Evolutionary conservation across 2,797 vertebrate genomes (phyloP).

Genomic region (Characodon lateralis): DNA sequence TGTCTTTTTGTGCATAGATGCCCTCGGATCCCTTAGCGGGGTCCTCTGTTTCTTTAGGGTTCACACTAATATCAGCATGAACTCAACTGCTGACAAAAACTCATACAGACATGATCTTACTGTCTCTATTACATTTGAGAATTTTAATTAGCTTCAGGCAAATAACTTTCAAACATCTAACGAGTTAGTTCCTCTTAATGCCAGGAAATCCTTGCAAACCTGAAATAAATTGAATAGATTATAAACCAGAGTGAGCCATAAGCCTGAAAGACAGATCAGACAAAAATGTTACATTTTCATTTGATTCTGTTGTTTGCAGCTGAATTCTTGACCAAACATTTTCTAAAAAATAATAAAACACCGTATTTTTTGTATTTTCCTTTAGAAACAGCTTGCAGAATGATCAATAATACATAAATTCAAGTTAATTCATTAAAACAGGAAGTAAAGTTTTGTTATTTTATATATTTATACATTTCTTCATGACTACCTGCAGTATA

Average conservation of each 20-base stretch:
- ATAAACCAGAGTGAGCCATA: background rate
- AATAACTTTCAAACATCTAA: background rate
- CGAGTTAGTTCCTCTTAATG: background rate
- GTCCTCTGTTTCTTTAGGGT: slow-evolving; percentile 9
- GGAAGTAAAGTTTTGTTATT: slow-evolving; percentile 19
- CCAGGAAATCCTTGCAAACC: background rate
- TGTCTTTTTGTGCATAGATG: slow-evolving; percentile 18
- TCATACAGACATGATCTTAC: background rate
- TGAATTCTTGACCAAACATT: slow-evolving; percentile 11
- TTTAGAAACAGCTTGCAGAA: slow-evolving; percentile 23
- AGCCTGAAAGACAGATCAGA: background rate
- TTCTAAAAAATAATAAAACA: background rate
- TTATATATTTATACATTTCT: slow-evolving; percentile 38
- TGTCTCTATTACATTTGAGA: slow-evolving; percentile 4
- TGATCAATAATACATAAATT: slow-evolving; percentile 17
- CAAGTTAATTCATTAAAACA: slow-evolving; percentile 30
- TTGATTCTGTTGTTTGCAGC: background rate
- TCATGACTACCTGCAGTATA: slow-evolving; percentile 39
- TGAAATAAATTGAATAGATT: background rate
- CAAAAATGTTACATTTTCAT: background rate
- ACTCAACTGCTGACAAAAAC: background rate
- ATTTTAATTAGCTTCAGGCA: background rate
- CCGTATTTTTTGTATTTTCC: background rate
- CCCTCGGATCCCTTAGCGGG: background rate
- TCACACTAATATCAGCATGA: slow-evolving; percentile 6